phyloP scores from a whole-genome alignment of 1,140 invertebrate species.

The Chelonus insularis region DNA sequence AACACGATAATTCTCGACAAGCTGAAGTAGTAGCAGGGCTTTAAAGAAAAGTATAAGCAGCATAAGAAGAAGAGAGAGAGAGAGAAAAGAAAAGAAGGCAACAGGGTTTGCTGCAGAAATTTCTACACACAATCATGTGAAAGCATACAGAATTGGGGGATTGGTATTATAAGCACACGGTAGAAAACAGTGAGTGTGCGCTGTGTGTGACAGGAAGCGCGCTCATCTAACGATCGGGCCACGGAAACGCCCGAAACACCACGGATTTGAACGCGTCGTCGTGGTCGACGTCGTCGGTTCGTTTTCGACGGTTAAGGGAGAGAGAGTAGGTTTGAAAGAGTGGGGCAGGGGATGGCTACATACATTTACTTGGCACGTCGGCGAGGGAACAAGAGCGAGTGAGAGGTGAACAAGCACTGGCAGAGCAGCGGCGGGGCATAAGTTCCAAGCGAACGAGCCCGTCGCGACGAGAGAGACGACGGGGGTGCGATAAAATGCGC shows the following conservation, averaged over 20 bases:
- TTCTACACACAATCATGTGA: background rate
- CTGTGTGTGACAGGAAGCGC: slow-evolving; percentile 12
- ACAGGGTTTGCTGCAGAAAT: background rate
- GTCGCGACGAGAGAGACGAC: background rate
- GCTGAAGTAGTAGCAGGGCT: too few species aligned
- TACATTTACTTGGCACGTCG: slow-evolving; percentile 3
- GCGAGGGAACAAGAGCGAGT: background rate
- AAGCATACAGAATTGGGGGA: background rate
- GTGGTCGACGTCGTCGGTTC: slow-evolving; percentile 11
- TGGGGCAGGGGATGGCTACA: background rate
- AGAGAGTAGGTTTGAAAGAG: background rate
- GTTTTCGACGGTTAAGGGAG: background rate
- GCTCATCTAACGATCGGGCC: slow-evolving; percentile 48
- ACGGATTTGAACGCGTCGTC: slow-evolving; percentile 10
- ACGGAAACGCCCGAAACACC: slow-evolving; percentile 48
- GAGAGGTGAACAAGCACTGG: background rate
- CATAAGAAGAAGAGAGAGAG: background rate
- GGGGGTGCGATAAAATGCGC: slow-evolving; percentile 16
- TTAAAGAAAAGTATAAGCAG: too few species aligned
- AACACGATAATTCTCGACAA: too few species aligned
- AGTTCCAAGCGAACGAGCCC: slow-evolving; percentile 8
- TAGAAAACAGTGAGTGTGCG: slow-evolving; percentile 10
- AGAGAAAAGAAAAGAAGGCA: background rate
- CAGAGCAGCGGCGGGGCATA: slow-evolving; percentile 6
- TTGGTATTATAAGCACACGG: background rate